Conservation (phyloP, 2,113 vertebrate genomes). For the Gobio gobio region DNA sequence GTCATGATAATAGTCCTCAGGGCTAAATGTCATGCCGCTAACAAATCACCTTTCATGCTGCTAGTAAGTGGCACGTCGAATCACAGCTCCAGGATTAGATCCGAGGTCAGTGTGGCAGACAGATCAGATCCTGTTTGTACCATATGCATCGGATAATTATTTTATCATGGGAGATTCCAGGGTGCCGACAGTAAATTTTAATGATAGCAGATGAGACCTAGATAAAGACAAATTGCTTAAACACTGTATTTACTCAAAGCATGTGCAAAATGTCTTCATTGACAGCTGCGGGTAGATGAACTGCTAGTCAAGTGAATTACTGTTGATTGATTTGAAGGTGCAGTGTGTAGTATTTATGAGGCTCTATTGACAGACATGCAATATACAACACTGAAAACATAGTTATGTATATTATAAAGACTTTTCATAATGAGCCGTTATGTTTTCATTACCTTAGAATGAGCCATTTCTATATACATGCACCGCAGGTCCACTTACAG, state of each 20-base stretch:
- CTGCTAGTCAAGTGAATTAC: background rate
- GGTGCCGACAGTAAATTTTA: background rate
- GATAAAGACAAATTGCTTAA: background rate
- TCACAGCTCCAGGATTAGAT: background rate
- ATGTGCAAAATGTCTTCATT: too few species aligned
- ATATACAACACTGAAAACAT: too few species aligned
- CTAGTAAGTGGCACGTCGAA: background rate
- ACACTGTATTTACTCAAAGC: too few species aligned
- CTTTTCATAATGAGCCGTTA: too few species aligned
- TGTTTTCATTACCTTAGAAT: too few species aligned
- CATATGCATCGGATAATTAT: background rate
- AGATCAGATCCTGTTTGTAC: conserved; percentile 6
- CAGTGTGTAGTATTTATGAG: too few species aligned
- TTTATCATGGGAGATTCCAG: background rate
- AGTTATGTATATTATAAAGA: too few species aligned
- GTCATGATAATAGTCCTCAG: background rate
- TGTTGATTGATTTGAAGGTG: background rate
- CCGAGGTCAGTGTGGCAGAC: background rate
- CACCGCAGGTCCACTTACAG: too few species aligned
- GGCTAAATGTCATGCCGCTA: background rate
- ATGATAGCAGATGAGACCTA: background rate
- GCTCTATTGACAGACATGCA: too few species aligned
- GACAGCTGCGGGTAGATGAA: background rate
- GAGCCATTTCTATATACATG: too few species aligned
- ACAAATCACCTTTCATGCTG: background rate